Percentiles rank a stretch among this genome's conserved stretches.
phyloP scores from a whole-genome alignment of 2,797 vertebrate genomes.

The Orestias chungarensis region DNA sequence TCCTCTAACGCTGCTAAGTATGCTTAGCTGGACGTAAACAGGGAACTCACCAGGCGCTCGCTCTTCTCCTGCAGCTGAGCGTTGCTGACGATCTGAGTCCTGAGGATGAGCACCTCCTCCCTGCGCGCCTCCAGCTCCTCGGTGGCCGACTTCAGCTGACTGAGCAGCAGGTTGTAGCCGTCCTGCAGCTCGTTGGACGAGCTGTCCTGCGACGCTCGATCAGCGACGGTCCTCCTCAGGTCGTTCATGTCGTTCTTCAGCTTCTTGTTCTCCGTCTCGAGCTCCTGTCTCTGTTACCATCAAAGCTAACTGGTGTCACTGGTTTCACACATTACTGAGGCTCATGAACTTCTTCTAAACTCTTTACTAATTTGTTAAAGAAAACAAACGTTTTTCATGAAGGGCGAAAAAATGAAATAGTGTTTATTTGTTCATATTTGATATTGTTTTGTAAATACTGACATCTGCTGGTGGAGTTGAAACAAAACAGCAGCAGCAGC shows the following conservation, averaged over 20 bases:
- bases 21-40: no score
- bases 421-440: no score
- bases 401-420: no score
- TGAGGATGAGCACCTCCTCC: slow-evolving; percentile 93
- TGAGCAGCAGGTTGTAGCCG: slow-evolving; percentile 85
- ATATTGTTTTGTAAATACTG: no score
- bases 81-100: slow-evolving; percentile 87
- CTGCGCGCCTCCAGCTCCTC: slow-evolving; percentile 96
- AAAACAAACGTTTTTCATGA: background rate
- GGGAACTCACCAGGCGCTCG: slow-evolving; percentile 62
- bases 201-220: slow-evolving; percentile 71
- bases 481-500: no score
- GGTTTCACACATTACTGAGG: background rate
- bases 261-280: slow-evolving; percentile 95
- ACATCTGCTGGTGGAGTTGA: no score
- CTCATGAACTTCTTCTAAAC: background rate
- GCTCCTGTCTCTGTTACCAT: slow-evolving; percentile 86
- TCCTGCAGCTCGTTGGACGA: slow-evolving; percentile 78
- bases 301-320: background rate
- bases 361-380: background rate
- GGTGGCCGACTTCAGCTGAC: slow-evolving; percentile 86
- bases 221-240: slow-evolving; percentile 82
- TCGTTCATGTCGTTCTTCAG: slow-evolving; percentile 95
- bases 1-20: no score
- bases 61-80: slow-evolving; percentile 75